Conservation (phyloP, 1,140 invertebrate species). For the Chironomus striatipennis region DNA sequence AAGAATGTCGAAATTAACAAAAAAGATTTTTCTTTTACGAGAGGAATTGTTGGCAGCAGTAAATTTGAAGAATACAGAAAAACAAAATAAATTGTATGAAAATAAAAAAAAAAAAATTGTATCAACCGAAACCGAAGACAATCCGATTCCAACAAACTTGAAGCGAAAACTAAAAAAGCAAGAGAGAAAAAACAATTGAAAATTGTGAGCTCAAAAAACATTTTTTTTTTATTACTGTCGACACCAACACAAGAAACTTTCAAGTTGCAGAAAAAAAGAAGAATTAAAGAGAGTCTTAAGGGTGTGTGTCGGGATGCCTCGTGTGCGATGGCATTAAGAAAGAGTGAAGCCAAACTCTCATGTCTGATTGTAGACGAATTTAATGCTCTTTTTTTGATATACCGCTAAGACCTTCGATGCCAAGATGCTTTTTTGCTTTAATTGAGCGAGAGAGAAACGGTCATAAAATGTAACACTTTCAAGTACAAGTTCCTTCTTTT, state of each 20-base stretch:
- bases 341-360: background rate
- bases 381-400: background rate
- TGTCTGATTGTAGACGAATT: background rate
- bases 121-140: constrained; percentile 6
- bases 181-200: constrained; percentile 1
- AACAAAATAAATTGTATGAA: background rate
- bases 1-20: background rate
- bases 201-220: background rate
- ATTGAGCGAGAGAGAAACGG: no score
- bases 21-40: no score
- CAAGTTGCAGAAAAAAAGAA: background rate
- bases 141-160: constrained; percentile 20
- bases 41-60: background rate
- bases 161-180: constrained; percentile 8
- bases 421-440: no score
- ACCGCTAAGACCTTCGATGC: no score
- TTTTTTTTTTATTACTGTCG: background rate
- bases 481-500: no score
- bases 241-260: background rate
- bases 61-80: no score
- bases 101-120: background rate
- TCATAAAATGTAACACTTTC: no score
- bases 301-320: background rate
- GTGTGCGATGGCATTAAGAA: background rate
- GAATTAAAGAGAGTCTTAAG: background rate